phyloP scores from a whole-genome alignment of 2,888 invertebrate genomes.

The Poecilobothrus nobilitatus region DNA sequence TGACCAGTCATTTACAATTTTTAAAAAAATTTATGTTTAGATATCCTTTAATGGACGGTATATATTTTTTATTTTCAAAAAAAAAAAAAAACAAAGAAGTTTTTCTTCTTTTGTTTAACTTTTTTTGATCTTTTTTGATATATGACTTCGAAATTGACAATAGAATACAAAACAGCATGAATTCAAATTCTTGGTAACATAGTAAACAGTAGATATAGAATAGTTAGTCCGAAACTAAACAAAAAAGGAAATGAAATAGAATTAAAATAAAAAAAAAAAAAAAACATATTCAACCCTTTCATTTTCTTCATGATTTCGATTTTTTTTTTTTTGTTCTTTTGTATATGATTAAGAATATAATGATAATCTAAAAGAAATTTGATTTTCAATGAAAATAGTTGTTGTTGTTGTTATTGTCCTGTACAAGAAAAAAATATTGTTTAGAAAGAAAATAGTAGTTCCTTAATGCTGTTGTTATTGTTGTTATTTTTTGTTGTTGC shows the following conservation, averaged over 20 bases:
- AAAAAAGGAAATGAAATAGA: background rate
- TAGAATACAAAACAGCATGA: background rate
- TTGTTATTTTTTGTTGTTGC: background rate
- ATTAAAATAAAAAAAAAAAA: background rate
- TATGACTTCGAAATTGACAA: background rate
- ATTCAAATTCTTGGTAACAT: background rate
- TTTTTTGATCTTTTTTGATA: background rate
- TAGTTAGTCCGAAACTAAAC: background rate
- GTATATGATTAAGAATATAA: too few species aligned
- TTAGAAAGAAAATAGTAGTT: too few species aligned
- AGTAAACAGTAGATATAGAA: background rate
- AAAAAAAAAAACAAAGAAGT: too few species aligned
- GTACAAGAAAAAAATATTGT: too few species aligned
- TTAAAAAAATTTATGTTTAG: background rate
- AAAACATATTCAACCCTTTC: slow-evolving; percentile 3
- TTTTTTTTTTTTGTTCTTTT: too few species aligned
- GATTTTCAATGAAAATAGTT: too few species aligned
- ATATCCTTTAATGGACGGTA: background rate
- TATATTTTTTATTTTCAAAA: background rate
- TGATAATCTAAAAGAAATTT: too few species aligned
- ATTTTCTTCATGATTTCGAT: background rate
- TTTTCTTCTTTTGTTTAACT: background rate
- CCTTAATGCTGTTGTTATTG: background rate
- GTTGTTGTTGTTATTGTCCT: too few species aligned
- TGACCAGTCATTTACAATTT: too few species aligned